Evolutionary conservation across 2,797 vertebrate species (phyloP).

Genomic region (Cottoperca gobio): DNA sequence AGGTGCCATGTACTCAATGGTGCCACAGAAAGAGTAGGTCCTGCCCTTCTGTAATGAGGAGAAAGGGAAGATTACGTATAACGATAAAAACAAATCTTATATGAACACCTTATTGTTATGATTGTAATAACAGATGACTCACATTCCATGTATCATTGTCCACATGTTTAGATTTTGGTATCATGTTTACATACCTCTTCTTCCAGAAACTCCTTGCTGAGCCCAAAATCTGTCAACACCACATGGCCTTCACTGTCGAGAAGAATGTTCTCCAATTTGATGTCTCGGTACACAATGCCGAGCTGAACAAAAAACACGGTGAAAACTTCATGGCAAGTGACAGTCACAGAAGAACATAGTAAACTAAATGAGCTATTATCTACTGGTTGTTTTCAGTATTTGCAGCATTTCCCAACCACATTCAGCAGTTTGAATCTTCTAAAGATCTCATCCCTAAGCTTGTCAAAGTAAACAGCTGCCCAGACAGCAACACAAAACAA

Average conservation of each 20-base stretch:
- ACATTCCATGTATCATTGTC: background rate
- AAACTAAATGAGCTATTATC: background rate
- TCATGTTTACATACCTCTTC: constrained; percentile 85
- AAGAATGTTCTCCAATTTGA: constrained; percentile 95
- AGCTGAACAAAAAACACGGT: constrained; percentile 82
- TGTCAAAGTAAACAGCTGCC: constrained; percentile 6
- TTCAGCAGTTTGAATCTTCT: background rate
- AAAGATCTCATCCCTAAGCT: background rate
- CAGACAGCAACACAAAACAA: background rate
- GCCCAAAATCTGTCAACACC: constrained; percentile 94
- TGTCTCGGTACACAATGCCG: constrained; percentile 93
- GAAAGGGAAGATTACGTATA: background rate
- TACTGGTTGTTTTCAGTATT: constrained; percentile 3
- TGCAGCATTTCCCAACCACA: background rate
- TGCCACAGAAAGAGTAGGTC: constrained; percentile 96
- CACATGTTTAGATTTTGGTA: background rate
- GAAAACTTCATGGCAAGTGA: background rate
- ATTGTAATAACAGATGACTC: background rate
- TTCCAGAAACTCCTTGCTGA: constrained; percentile 94
- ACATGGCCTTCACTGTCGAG: constrained; percentile 93
- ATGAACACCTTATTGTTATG: background rate
- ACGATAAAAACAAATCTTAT: background rate
- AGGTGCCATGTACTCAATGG: constrained; percentile 97
- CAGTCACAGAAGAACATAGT: background rate
- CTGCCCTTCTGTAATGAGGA: constrained; percentile 86